A percentile compares a stretch with the other conserved stretches of the same genome.
Evolutionary conservation across 2,888 invertebrate genomes (phyloP).

Genomic region (Pantelozetes paolii): DNA sequence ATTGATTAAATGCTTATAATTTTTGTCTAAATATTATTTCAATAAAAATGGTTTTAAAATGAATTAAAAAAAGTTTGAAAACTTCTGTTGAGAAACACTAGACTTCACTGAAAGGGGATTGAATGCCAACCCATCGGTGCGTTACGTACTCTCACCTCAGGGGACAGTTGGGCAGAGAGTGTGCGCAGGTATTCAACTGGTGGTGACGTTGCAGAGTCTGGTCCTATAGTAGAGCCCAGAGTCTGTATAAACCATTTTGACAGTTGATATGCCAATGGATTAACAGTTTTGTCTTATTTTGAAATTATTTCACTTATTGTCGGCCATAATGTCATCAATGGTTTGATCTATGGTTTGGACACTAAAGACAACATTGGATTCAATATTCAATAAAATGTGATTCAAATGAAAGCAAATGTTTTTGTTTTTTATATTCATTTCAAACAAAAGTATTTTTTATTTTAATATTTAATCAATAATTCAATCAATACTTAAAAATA

Average conservation of each 20-base stretch:
- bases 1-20: no score
- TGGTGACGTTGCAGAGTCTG: slow-evolving; percentile 22
- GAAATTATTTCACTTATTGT: background rate
- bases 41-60: no score
- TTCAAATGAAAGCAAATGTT: background rate
- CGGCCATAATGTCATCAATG: slow-evolving; percentile 16
- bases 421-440: background rate
- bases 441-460: background rate
- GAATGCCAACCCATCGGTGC: background rate
- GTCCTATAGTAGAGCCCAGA: background rate
- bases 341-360: background rate
- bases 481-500: background rate
- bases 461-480: background rate
- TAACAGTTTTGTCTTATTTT: background rate
- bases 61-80: background rate
- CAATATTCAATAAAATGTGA: slow-evolving; percentile 9
- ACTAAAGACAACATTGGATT: background rate
- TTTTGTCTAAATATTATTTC: no score
- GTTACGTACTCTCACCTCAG: background rate
- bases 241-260: slow-evolving; percentile 18
- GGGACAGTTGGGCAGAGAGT: background rate
- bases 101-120: background rate
- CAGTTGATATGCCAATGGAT: background rate
- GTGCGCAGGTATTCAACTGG: background rate
- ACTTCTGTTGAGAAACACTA: background rate